Base-by-base conservation (phyloP, 1,140 invertebrate genomes). In the Glossosoma conforme region DNA sequence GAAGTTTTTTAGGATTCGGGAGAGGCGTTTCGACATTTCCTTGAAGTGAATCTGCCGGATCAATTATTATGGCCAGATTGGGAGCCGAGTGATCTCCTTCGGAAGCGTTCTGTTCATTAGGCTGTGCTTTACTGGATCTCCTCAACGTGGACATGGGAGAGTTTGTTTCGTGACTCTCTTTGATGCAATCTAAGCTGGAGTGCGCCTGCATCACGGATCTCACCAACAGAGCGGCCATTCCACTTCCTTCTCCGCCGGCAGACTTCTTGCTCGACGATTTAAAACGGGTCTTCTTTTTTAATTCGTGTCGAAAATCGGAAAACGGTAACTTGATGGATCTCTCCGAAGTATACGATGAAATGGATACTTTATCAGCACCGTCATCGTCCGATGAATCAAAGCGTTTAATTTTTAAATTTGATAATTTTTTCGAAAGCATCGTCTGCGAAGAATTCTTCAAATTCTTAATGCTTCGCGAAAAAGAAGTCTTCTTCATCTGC, bases 181-280 rank as follows among this genome's bases (percentile, higher is more conserved):
- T 71, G 3, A 81, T 77, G 42, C 76, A 75, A 28, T 80, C 78
- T 5, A 85, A 61, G 52, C 74, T 80, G n/a, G 74, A 77, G 36
- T 81, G 80, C 4, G 71, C 75, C 35, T 75, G 72, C 49, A 80
- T 75, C 1, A 85, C 74, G 4, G 81, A 82, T 51, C 78, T 69
- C 1, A 82, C 82, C 15, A 85, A 63, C 44, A 83, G 70, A 8
- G 81, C 78, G 2, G 79, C 80, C 74, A 84, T 82, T 2, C 72
- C 67, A 46, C 76, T 77, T 2, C 79, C 76, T 59, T 82, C 77
- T 0, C 78, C 73, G 54, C 79, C 76, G 37, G 67, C 62, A 6
- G 66, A 68, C n/a, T 72, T 69, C 44, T 80, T 76, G 21, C 67
- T 73, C 2, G 70, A 66, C 36, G 70, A 73, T 36, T 51, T 51